Base-by-base conservation (phyloP, 2,888 invertebrate genomes). In the Esperia sulphurella region DNA sequence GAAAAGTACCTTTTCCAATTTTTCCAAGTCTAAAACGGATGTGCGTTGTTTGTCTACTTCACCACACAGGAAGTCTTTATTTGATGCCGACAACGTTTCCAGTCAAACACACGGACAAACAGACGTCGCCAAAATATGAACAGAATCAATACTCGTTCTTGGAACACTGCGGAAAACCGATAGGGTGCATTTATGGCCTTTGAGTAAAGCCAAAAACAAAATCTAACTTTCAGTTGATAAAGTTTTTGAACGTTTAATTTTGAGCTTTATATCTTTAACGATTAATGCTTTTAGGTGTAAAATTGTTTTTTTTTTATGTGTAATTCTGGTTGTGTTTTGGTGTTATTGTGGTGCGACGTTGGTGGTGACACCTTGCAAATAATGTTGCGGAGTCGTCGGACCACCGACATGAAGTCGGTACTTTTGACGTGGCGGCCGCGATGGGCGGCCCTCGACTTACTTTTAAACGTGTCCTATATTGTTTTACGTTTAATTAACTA, bases 151-250 rank as follows among this genome's bases (percentile, higher is more conserved):
- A 62, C 53, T 46, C 56, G 54, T 85, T 84, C 85, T 72, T 53
- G 64, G 84, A 83, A 85, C 71, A 58, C 65, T 55, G 68, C 69
- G 83, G 79, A 85, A 84, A 83, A 82, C 72, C 76, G 80, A 82
- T 79, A 84, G 77, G 79, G 75, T 69, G 77, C 71, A 71, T 74
- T 78, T 76, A 80, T 63, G 74, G 67, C 64, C 65, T 68, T 66
- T 67, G 39, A 47, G 48, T 51, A 44, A 50, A 50, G 66, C 60
- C 62, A 63, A 66, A 59, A 60, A 54, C 51, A 51, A 59, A 48
- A 44, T 50, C 47, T 49, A 14, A 9, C 50, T 49, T 61, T 46
- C 57, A 28, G 46, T 12, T 48, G 30, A 49, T 45, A 33, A 45
- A 43, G 49, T n/a, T 14, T 45, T 28, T 29, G 30, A 45, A 10